A percentile compares a stretch with the other conserved stretches of the same genome.
Evolutionary conservation across 2,113 vertebrate species (phyloP).

Genomic region (Calidris pugnax): DNA sequence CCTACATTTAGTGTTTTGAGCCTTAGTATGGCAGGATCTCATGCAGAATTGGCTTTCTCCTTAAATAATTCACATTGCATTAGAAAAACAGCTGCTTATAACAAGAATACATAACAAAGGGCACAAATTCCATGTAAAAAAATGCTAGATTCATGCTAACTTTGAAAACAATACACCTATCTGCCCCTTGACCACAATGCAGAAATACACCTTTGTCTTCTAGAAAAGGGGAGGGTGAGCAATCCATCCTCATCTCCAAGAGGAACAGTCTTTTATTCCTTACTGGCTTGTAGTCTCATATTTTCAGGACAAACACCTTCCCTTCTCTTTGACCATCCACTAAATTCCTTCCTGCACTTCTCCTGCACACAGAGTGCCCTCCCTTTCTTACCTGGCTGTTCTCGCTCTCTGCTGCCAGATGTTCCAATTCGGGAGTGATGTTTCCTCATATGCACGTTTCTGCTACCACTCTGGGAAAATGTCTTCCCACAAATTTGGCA

Average conservation of each 20-base stretch:
- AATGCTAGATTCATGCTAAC: background rate
- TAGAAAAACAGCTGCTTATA: background rate
- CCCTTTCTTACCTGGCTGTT: constrained; percentile 73
- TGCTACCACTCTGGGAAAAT: constrained; percentile 97
- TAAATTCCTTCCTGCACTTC: background rate
- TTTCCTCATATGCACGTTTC: constrained; percentile 96
- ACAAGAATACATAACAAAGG: background rate
- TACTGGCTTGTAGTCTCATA: background rate
- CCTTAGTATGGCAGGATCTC: background rate
- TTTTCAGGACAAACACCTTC: background rate
- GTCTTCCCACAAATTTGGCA: constrained; percentile 95
- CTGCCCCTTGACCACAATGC: background rate
- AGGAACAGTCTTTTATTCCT: background rate
- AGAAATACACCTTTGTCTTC: background rate
- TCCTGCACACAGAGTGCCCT: background rate
- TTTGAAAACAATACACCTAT: background rate
- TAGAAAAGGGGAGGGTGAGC: background rate
- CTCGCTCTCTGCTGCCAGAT: constrained; percentile 73
- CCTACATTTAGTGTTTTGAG: background rate
- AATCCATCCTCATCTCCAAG: background rate
- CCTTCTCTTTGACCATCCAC: background rate
- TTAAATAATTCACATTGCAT: background rate
- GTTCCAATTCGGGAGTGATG: constrained; percentile 82
- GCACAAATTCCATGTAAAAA: background rate
- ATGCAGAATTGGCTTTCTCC: background rate